Conservation (phyloP, 2,888 invertebrate genomes). For the Pristionchus exspectatus region DNA sequence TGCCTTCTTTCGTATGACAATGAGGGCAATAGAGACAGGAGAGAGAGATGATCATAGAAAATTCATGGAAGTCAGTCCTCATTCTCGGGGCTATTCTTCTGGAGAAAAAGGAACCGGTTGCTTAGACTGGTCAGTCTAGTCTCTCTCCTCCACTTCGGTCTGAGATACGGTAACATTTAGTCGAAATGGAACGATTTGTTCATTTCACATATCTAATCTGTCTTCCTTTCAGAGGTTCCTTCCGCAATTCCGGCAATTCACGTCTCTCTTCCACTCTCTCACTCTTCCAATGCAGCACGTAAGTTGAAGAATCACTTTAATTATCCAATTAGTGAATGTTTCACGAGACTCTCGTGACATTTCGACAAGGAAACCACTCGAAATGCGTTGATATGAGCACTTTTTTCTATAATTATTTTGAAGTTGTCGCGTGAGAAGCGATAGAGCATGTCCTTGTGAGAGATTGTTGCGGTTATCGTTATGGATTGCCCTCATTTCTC, state of each 20-base stretch:
- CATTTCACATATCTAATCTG: background rate
- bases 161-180: background rate
- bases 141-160: background rate
- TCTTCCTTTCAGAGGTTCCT: slow-evolving; percentile 51
- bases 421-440: background rate
- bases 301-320: background rate
- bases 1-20: slow-evolving; percentile 1
- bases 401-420: background rate
- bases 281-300: slow-evolving; percentile 49
- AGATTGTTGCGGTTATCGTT: background rate
- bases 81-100: background rate
- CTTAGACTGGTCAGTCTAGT: background rate
- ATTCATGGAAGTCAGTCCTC: slow-evolving; percentile 45
- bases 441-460: background rate
- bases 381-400: background rate
- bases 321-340: background rate
- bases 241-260: slow-evolving; percentile 42
- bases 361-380: background rate
- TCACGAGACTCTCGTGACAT: background rate
- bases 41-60: slow-evolving; percentile 11
- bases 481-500: background rate
- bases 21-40: background rate
- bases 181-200: background rate
- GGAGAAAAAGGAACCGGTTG: background rate
- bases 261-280: slow-evolving; percentile 31